Percentiles rank a stretch among this genome's conserved stretches.
Conservation (phyloP, 2,797 vertebrate genomes). For the Myotis myotis region DNA sequence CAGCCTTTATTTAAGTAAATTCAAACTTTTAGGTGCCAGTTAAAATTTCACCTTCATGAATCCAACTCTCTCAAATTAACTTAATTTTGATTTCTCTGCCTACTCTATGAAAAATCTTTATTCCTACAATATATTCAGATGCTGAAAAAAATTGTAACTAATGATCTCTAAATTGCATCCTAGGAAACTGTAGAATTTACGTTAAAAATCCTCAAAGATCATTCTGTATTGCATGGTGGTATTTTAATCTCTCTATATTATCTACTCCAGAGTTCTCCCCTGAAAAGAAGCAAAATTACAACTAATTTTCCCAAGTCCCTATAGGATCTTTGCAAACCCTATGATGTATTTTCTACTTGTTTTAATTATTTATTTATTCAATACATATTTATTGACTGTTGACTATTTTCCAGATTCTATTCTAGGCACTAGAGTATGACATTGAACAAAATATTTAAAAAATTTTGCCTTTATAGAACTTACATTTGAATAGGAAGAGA, state of each 20-base stretch:
- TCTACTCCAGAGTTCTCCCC: background rate
- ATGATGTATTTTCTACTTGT: background rate
- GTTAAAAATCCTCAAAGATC: background rate
- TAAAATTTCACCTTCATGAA: background rate
- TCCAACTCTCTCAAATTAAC: background rate
- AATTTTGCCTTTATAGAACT: background rate
- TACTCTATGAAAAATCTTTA: background rate
- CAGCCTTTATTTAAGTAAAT: background rate
- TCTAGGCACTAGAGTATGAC: background rate
- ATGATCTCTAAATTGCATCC: background rate
- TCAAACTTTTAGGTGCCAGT: background rate
- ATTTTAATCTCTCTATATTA: background rate
- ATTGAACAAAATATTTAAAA: background rate
- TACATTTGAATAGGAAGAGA: background rate
- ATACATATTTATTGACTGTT: background rate
- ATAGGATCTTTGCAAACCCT: background rate
- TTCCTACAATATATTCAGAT: background rate
- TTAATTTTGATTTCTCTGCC: background rate
- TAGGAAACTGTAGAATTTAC: background rate
- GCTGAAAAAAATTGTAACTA: background rate
- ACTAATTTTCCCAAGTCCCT: background rate
- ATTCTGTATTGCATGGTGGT: background rate
- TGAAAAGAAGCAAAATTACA: background rate
- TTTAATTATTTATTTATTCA: constrained; percentile 19
- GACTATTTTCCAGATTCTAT: background rate